A percentile compares a stretch with the other conserved stretches of the same genome.
phyloP scores from a whole-genome alignment of 2,113 vertebrate species.

The Periophthalmus modestus region DNA sequence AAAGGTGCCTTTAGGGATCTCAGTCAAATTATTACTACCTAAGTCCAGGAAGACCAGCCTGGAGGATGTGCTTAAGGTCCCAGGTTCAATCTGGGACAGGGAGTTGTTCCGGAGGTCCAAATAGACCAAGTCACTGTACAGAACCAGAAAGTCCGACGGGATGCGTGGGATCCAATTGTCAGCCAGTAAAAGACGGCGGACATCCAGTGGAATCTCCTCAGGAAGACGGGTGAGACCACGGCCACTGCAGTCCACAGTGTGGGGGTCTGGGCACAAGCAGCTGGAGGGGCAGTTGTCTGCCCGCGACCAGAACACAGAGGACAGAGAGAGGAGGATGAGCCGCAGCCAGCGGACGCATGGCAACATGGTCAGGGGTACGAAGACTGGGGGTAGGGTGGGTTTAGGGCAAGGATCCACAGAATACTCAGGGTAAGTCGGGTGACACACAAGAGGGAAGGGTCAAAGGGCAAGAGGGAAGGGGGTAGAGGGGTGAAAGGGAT shows the following conservation, averaged over 20 bases:
- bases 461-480: constrained; percentile 70
- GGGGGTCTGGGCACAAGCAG: constrained; percentile 89
- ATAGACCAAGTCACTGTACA: constrained; percentile 94
- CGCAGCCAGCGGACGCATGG: constrained; percentile 78
- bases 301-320: constrained; percentile 71
- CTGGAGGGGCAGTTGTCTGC: constrained; percentile 84
- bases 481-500: constrained; percentile 67
- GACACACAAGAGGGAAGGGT: constrained; percentile 54
- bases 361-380: constrained; percentile 80
- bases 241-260: constrained; percentile 93
- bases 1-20: constrained; percentile 88
- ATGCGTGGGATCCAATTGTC: constrained; percentile 92
- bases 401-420: constrained; percentile 44
- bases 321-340: constrained; percentile 74
- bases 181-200: constrained; percentile 89
- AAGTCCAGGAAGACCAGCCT: constrained; percentile 93
- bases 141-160: constrained; percentile 93
- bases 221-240: constrained; percentile 89
- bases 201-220: constrained; percentile 89
- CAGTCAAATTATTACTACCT: constrained; percentile 93
- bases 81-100: constrained; percentile 86
- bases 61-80: constrained; percentile 90
- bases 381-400: constrained; percentile 47
- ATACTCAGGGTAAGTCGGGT: constrained; percentile 39
- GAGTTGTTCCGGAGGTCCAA: constrained; percentile 96